Percentiles rank a stretch among this genome's conserved stretches.
Evolutionary conservation across 2,113 vertebrate genomes (phyloP).

Genomic region (Scatophagus argus): DNA sequence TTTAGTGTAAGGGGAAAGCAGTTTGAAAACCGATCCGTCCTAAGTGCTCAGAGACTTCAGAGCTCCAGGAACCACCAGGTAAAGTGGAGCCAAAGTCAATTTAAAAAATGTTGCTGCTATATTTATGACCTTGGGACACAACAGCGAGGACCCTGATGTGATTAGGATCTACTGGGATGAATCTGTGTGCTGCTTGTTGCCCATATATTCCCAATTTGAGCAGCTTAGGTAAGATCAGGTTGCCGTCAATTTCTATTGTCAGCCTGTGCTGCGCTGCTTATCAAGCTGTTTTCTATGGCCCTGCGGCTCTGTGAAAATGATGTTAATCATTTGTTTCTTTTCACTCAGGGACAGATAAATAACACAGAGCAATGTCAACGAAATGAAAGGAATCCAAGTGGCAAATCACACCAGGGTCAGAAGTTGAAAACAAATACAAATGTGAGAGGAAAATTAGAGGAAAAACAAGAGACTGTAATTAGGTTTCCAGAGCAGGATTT

Average conservation of each 20-base stretch:
- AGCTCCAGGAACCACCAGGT: slow-evolving; percentile 59
- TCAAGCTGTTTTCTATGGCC: slow-evolving; percentile 39
- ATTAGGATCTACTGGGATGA: slow-evolving; percentile 72
- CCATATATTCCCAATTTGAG: slow-evolving; percentile 65
- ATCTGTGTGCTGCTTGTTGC: slow-evolving; percentile 62
- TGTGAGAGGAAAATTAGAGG: slow-evolving; percentile 4
- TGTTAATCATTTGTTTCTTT: slow-evolving; percentile 36
- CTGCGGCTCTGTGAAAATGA: slow-evolving; percentile 32
- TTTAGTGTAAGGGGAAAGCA: slow-evolving; percentile 17
- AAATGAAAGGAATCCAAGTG: slow-evolving; percentile 28
- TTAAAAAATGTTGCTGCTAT: slow-evolving; percentile 71
- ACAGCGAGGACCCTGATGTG: slow-evolving; percentile 64
- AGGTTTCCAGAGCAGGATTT: slow-evolving; percentile 30
- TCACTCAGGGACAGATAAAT: slow-evolving; percentile 10
- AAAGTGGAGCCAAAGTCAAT: slow-evolving; percentile 70
- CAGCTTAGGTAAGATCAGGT: slow-evolving; percentile 54
- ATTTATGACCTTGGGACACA: slow-evolving; percentile 72
- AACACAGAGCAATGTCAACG: slow-evolving; percentile 14
- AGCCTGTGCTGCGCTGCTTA: slow-evolving; percentile 34
- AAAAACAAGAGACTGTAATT: slow-evolving; percentile 18
- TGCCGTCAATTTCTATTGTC: slow-evolving; percentile 56
- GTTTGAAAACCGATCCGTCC: slow-evolving; percentile 56
- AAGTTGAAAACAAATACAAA: slow-evolving; percentile 10
- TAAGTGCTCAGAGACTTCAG: slow-evolving; percentile 55
- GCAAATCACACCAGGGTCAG: slow-evolving; percentile 1